Base-by-base conservation (phyloP, 1,140 invertebrate species). In the Trichonephila inaurata region DNA sequence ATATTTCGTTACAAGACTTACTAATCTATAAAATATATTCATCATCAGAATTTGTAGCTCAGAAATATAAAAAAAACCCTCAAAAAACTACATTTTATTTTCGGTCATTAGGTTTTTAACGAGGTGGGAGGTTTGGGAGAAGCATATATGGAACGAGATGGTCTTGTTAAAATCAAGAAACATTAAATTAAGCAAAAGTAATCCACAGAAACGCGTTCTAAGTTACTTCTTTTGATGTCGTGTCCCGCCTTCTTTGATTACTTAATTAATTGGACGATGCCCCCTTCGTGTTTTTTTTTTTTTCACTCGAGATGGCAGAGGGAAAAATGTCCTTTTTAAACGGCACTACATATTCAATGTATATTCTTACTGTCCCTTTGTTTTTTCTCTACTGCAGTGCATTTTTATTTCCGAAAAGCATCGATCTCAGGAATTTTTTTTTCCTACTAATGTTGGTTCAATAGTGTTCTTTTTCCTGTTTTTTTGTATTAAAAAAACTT, bases 191-290 rank as follows among this genome's bases (percentile, higher is more conserved):
- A 77, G 19, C 72, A 77, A 77, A 77, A 77, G 33, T 77, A 82
- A 82, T 82, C 33, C 77, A 40, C 33, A 16, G 77, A 82, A 44
- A 44, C 33, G 44, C 77, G 77, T 82, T 18, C 44, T 58, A 44
- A 51, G 81, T 21, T 83, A 58, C 51, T 83, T 44, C 87, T 69
- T 28, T 89, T 28, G 0, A 33, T 40, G 72, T 77, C 40, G n/a
- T 89, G 33, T 12, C 19, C 87, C 40, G 61, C 60, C 61, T 89
- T 89, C 64, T 89, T 89, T 72, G 87, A 89, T 89, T 89, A 69
- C 87, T 89, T 89, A 89, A 89, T 89, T 89, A 72, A 89, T 69
- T 89, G 87, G 33, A 14, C 72, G 24, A 24, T 18, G 28, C 33
- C 18, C 21, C 51, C 51, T 83, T 60, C 28, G 28, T 77, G n/a